Percentiles rank a stretch among this genome's conserved stretches.
Evolutionary conservation across 2,797 vertebrate genomes (phyloP).

Genomic region (Lacerta viridis): DNA sequence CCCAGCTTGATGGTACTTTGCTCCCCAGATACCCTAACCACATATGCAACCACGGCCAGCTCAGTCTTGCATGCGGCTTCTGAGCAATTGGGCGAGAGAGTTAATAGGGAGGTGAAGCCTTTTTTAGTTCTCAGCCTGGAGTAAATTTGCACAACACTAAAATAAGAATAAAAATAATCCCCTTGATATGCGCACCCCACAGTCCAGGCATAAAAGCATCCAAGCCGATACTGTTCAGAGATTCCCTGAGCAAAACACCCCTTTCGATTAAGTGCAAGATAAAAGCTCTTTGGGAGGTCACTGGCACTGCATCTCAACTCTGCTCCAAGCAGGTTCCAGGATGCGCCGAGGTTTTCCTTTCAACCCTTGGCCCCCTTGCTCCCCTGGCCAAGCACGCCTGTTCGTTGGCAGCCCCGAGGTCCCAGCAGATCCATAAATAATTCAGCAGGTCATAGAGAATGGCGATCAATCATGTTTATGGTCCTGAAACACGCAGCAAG

Average conservation of each 20-base stretch:
- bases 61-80: neutral
- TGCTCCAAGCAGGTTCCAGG: neutral
- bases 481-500: slow-evolving; percentile 48
- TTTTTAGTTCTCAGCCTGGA: too few species aligned
- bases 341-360: slow-evolving; percentile 54
- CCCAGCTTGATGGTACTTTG: neutral
- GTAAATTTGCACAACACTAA: neutral
- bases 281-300: slow-evolving; percentile 4
- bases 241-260: accelerated
- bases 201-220: neutral
- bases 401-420: slow-evolving; percentile 52
- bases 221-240: accelerated
- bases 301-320: accelerated
- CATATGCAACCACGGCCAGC: neutral
- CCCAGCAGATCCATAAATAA: slow-evolving; percentile 68
- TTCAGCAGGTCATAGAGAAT: slow-evolving; percentile 52
- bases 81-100: neutral
- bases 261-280: slow-evolving; percentile 30
- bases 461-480: slow-evolving; percentile 52
- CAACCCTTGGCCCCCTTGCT: slow-evolving; percentile 46
- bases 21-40: too few species aligned
- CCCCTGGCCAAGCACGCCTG: slow-evolving; percentile 54
- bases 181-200: neutral
- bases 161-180: neutral
- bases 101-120: neutral